These are phyloP conservation scores for Melanocharis versteri DNA, from an alignment of 2,113 vertebrate species.

Conservation along the genomic window DNA sequence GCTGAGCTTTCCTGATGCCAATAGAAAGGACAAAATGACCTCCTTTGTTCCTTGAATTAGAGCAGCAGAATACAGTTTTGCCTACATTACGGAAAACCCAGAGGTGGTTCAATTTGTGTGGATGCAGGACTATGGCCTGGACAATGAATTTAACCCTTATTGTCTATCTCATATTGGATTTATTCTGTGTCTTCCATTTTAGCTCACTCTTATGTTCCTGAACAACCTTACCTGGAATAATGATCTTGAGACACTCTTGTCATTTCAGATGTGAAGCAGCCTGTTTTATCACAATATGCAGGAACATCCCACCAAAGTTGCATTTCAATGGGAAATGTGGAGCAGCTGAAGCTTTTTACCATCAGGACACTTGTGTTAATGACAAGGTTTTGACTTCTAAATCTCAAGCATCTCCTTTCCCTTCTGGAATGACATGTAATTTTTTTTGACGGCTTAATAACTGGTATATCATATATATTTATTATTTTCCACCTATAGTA, in stretches of 20 bases:
- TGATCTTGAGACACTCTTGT: not conserved
- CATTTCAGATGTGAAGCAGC: constrained; percentile 25
- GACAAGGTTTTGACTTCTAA: not conserved
- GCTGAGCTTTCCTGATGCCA: not conserved
- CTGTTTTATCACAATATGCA: not conserved
- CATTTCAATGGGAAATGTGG: not conserved
- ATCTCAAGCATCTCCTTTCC: not conserved
- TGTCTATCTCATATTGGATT: not conserved
- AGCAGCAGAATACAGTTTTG: not conserved
- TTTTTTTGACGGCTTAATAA: constrained; percentile 31
- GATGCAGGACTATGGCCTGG: not conserved
- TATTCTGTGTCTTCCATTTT: not conserved
- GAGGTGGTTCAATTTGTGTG: not conserved
- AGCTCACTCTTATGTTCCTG: not conserved
- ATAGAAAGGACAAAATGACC: not conserved
- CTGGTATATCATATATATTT: constrained; percentile 67
- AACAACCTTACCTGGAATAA: not conserved
- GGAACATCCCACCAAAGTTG: not conserved
- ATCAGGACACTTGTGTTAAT: not conserved
- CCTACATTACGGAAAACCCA: not conserved
- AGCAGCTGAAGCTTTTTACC: constrained; percentile 2
- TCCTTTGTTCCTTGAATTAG: not conserved
- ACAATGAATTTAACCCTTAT: not conserved
- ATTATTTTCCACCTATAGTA: constrained; percentile 65
- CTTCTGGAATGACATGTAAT: not conserved